Conservation (phyloP, 1,140 invertebrate genomes). For the Macrocentrus cingulum region DNA sequence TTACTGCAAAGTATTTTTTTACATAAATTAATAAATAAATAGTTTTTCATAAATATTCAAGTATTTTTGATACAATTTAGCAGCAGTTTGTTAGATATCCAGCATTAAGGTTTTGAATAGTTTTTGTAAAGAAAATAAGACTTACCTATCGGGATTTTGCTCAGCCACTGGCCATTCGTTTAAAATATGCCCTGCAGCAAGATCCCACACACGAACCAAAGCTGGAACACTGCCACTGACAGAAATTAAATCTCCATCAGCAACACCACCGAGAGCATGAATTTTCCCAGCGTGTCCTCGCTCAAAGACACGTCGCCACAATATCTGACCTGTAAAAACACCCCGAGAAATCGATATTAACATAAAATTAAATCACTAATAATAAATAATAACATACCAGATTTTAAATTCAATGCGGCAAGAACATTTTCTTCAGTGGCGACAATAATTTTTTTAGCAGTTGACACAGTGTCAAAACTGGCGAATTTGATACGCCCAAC, state of each 20-base stretch:
- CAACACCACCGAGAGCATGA: conserved; percentile 60
- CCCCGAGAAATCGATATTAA: no score
- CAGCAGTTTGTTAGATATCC: no score
- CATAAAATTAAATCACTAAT: conserved; percentile 23
- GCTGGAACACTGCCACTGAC: conserved; percentile 72
- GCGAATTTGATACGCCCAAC: conserved; percentile 80
- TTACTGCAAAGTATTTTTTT: conserved; percentile 9
- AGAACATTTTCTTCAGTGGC: conserved; percentile 88
- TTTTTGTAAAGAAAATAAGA: neutral
- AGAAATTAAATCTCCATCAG: conserved; percentile 69
- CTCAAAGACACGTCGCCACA: conserved; percentile 82
- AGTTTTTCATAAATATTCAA: no score
- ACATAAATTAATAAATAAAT: conserved; percentile 1
- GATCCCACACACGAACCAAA: conserved; percentile 76
- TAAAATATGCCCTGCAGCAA: conserved; percentile 65
- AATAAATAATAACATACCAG: conserved; percentile 60
- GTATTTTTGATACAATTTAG: no score
- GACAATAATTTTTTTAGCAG: conserved; percentile 78
- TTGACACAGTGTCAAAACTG: conserved; percentile 74
- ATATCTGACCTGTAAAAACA: conserved; percentile 65
- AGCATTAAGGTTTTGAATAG: no score
- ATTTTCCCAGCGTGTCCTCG: conserved; percentile 53
- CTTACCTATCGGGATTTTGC: conserved; percentile 51
- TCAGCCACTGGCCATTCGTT: conserved; percentile 60
- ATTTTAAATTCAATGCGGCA: conserved; percentile 79